Conservation (phyloP, 2,797 vertebrate genomes). For the Xerus rutilus region DNA sequence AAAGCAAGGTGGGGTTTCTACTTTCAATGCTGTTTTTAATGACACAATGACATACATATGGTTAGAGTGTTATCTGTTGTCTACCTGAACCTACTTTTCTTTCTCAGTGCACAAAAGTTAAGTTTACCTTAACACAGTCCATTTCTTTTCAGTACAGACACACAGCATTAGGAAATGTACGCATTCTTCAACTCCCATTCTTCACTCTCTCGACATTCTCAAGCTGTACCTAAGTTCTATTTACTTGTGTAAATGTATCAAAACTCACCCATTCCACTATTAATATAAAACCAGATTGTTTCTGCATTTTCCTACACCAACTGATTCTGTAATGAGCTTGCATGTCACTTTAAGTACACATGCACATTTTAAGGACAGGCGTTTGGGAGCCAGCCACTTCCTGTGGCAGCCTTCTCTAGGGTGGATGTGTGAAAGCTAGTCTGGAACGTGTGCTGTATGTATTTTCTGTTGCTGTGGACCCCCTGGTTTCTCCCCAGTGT, state of each 20-base stretch:
- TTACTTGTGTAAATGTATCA: not conserved
- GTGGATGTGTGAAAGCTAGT: not conserved
- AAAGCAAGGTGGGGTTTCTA: not conserved
- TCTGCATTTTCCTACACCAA: not conserved
- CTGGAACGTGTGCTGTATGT: rapidly evolving
- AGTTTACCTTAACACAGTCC: not conserved
- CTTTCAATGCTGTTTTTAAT: not conserved
- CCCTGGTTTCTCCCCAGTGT: not conserved
- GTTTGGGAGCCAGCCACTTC: not conserved
- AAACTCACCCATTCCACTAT: not conserved
- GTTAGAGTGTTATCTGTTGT: not conserved
- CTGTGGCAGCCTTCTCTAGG: not conserved
- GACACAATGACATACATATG: not conserved
- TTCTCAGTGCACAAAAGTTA: not conserved
- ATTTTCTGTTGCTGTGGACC: not conserved
- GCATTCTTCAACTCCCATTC: not conserved
- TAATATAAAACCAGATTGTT: not conserved
- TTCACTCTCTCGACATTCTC: not conserved
- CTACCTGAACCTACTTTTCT: not conserved
- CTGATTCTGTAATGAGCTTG: not conserved
- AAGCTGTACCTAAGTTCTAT: not conserved
- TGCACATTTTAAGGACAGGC: not conserved
- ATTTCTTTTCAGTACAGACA: not conserved
- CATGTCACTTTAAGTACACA: not conserved
- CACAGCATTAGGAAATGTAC: not conserved